phyloP scores from a whole-genome alignment of 2,797 vertebrate species.

The Rhincodon typus region DNA sequence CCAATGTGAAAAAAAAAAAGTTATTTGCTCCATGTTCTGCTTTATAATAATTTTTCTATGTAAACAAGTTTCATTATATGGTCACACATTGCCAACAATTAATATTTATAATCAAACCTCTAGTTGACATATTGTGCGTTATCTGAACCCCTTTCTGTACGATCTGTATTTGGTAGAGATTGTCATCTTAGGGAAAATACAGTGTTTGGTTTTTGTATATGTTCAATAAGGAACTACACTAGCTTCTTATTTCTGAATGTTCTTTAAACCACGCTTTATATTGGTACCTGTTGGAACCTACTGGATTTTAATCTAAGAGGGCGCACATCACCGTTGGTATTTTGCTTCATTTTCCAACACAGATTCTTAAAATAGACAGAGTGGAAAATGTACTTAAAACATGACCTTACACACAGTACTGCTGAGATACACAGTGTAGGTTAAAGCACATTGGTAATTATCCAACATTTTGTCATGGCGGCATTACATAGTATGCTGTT shows the following conservation, averaged over 20 bases:
- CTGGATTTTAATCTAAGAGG: neutral
- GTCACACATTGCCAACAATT: neutral
- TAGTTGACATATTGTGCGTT: no score
- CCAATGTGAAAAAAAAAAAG: neutral
- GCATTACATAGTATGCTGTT: neutral
- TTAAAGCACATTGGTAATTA: neutral
- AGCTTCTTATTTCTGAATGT: neutral
- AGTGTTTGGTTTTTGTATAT: neutral
- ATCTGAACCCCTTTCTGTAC: neutral
- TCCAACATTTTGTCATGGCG: neutral
- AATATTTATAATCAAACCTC: neutral
- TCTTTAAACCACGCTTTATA: neutral
- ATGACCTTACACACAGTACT: conserved; percentile 27
- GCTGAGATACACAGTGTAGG: neutral
- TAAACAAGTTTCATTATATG: neutral
- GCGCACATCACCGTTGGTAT: neutral
- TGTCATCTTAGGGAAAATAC: neutral
- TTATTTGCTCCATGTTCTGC: neutral
- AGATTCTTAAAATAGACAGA: conserved; percentile 24
- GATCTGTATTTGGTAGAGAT: neutral
- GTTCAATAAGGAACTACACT: neutral
- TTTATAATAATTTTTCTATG: neutral
- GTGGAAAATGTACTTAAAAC: conserved; percentile 33
- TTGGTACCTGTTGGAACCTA: neutral
- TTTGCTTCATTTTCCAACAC: conserved; percentile 25